Percentiles rank a stretch among this genome's conserved stretches.
These are phyloP conservation scores for Sinocyclocheilus rhinocerous DNA, from an alignment of 2,113 vertebrate species.

Conservation along the genomic window DNA sequence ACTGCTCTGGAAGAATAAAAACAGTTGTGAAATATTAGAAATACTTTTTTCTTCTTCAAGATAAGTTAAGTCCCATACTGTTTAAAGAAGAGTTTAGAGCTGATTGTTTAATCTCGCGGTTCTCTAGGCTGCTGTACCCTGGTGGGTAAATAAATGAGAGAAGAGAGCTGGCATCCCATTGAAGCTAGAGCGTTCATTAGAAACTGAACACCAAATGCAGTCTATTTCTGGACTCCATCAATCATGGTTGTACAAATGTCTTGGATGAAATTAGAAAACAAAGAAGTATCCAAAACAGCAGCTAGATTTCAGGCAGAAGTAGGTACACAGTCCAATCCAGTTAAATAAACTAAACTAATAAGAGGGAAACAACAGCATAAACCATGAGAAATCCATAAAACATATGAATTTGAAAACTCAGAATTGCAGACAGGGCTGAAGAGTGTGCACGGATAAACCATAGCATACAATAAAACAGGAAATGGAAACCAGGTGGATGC, in stretches of 20 bases:
- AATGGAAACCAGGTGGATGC: background rate
- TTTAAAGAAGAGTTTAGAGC: background rate
- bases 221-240: background rate
- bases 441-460: background rate
- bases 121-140: background rate
- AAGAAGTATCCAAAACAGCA: no score
- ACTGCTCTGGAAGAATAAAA: background rate
- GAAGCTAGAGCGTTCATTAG: slow-evolving; percentile 10
- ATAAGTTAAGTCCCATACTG: slow-evolving; percentile 4
- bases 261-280: background rate
- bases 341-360: no score
- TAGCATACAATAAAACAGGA: background rate
- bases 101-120: background rate
- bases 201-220: slow-evolving; percentile 3
- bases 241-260: background rate
- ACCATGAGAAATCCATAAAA: no score
- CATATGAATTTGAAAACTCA: no score
- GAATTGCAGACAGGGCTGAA: no score
- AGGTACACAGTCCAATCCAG: no score
- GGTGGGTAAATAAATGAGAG: slow-evolving; percentile 16
- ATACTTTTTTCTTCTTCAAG: background rate
- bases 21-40: background rate
- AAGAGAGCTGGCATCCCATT: slow-evolving; percentile 1
- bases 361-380: no score
- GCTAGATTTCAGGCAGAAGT: no score